Evolutionary conservation across 2,888 invertebrate genomes (phyloP), one percentile per base, ranked within the genome.

Genomic region (Celastrina argiolus): DNA sequence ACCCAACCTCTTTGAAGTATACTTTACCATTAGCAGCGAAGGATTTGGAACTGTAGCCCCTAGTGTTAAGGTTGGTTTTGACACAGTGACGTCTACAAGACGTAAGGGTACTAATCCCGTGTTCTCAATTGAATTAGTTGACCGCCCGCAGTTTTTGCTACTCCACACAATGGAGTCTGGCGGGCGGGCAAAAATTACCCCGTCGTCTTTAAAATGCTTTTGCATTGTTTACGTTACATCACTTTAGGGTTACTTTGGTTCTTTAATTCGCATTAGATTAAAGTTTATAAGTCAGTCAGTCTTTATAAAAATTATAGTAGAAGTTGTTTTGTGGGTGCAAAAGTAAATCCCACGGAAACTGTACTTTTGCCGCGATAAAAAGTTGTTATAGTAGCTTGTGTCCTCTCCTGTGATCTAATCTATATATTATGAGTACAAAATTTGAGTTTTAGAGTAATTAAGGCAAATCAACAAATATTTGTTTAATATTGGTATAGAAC

Each of bases 91-190:
- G 64, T 18, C 56, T 59, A 31, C 16, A 58, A 66, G 71, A 71
- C 73, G 67, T 71, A 68, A 69, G 75, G 74, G 72, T 71, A 70
- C 71, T 80, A 79, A 82, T 80, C 74, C 80, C 67, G 69, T 75
- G 78, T 81, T 81, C 76, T 78, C 81, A 80, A 84, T 84, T 78
- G 80, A 86, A 88, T 88, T 87, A 85, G 82, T 78, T 83, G 87
- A 89, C 86, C 87, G 73, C 88, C 88, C 80, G 83, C 75, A 79
- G 88, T 82, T 87, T 85, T 84, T 87, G 87, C 85, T 87, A 84
- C 84, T 87, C 81, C 79, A 81, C 81, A 86, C 83, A 86, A 87
- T 85, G 76, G 81, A 75, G 81, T 80, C 74, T 76, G 78, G 77
- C 79, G 76, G 75, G 80, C 80, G 80, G 76, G 76, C 74, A 72